Percentiles rank a stretch among this genome's conserved stretches.
Evolutionary conservation across 2,888 invertebrate genomes (phyloP).

Genomic region (Drosophila maculinotata): DNA sequence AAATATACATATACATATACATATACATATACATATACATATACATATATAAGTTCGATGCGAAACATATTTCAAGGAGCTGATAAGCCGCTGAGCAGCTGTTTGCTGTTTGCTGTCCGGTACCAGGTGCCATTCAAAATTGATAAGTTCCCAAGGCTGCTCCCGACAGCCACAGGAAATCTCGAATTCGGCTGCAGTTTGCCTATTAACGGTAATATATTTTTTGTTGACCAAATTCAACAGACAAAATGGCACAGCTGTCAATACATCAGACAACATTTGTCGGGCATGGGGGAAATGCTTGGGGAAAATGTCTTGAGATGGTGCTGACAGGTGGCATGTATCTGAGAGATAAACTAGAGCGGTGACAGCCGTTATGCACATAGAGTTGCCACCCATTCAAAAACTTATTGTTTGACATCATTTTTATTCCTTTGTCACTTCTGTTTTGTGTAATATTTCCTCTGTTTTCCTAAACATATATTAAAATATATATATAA

Average conservation of each 20-base stretch:
- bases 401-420: background rate
- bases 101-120: constrained; percentile 12
- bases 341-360: too few species aligned
- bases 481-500: too few species aligned
- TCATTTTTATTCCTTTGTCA: constrained; percentile 3
- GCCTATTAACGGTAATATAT: constrained; percentile 25
- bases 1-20: constrained; percentile 1
- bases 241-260: constrained; percentile 40
- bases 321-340: background rate
- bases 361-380: too few species aligned
- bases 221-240: background rate
- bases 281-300: constrained; percentile 1
- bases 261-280: constrained; percentile 31
- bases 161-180: background rate
- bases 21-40: background rate
- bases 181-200: constrained; percentile 5
- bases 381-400: constrained; percentile 5
- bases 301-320: constrained; percentile 5
- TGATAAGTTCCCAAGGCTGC: constrained; percentile 29
- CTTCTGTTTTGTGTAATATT: too few species aligned
- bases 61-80: too few species aligned
- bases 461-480: too few species aligned
- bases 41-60: constrained; percentile 46
- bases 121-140: constrained; percentile 19
- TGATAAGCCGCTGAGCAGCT: constrained; percentile 35